Conservation (phyloP, 2,113 vertebrate species). For the Mixornis gularis region DNA sequence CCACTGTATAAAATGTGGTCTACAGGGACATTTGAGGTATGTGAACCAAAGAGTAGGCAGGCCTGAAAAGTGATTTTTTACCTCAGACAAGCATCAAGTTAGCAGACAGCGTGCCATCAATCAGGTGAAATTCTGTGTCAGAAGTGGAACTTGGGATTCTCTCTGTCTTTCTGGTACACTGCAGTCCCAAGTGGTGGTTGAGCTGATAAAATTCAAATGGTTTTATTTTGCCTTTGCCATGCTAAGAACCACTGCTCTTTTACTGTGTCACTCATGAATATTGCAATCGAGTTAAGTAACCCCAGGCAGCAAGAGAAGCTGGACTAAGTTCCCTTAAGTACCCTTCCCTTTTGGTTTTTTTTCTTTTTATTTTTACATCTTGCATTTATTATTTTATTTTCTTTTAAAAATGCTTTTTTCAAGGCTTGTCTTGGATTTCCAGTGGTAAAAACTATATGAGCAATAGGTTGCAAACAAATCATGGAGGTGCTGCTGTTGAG, state of each 20-base stretch:
- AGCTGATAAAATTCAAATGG: neutral
- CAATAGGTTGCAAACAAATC: neutral
- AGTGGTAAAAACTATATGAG: neutral
- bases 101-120: constrained; percentile 19
- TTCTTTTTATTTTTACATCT: neutral
- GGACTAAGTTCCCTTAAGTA: neutral
- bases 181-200: neutral
- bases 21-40: constrained; percentile 20
- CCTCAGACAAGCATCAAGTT: constrained; percentile 43
- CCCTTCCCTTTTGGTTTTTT: too few species aligned
- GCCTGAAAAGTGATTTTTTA: constrained; percentile 53
- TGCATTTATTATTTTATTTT: neutral
- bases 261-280: neutral
- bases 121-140: constrained; percentile 52
- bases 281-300: neutral
- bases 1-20: constrained; percentile 38
- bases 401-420: neutral
- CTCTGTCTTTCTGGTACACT: neutral
- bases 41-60: constrained; percentile 24
- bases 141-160: constrained; percentile 44
- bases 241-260: neutral
- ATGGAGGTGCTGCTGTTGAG: neutral
- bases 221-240: neutral
- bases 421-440: neutral
- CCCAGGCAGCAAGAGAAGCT: neutral